Percentiles rank a stretch among this genome's conserved stretches.
Evolutionary conservation across 2,888 invertebrate genomes (phyloP).

Genomic region (Heteromurus nitidus): DNA sequence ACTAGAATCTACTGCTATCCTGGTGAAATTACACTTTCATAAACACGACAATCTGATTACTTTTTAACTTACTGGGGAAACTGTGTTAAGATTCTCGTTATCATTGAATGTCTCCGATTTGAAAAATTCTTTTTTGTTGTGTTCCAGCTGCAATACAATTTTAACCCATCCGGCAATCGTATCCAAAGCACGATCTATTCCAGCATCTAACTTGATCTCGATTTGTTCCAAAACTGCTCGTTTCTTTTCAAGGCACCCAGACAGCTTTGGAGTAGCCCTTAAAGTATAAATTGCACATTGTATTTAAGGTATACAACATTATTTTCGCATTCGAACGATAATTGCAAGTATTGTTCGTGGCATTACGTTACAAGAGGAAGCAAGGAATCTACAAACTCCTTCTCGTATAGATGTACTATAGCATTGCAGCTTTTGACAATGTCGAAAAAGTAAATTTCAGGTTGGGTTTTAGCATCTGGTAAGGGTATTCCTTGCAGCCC

Average conservation of each 20-base stretch:
- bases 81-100: conserved; percentile 84
- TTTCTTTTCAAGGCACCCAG: conserved; percentile 91
- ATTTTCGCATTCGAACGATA: neutral
- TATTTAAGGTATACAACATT: too few species aligned
- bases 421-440: conserved; percentile 94
- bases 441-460: conserved; percentile 94
- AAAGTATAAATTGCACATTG: too few species aligned
- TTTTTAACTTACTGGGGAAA: conserved; percentile 83
- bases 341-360: neutral
- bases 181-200: conserved; percentile 87
- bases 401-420: conserved; percentile 93
- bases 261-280: conserved; percentile 90
- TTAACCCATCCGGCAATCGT: conserved; percentile 94
- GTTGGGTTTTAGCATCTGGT: conserved; percentile 91
- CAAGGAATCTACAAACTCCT: conserved; percentile 92
- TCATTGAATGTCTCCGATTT: conserved; percentile 83
- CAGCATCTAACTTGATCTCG: conserved; percentile 93
- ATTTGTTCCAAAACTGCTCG: conserved; percentile 89
- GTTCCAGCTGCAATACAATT: conserved; percentile 91
- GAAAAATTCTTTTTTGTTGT: conserved; percentile 93
- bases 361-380: conserved; percentile 90
- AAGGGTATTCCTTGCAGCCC: conserved; percentile 92
- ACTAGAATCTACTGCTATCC: neutral
- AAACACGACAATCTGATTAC: neutral
- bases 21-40: neutral